Conservation (phyloP, 2,888 invertebrate species). For the Tiliacea aurago region DNA sequence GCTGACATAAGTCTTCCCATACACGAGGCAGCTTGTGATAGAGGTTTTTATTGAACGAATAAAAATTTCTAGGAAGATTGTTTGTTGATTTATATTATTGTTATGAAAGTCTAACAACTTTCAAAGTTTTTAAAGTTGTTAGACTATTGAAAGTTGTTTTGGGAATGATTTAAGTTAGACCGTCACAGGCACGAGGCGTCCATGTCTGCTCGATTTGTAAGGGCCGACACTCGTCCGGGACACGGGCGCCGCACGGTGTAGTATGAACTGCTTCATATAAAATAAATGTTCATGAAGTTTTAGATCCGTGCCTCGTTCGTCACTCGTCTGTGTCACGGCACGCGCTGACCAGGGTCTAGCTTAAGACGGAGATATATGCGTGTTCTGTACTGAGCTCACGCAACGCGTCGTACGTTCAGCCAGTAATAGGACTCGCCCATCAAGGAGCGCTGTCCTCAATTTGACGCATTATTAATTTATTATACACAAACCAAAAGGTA, state of each 20-base stretch:
- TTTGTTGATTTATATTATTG: neutral
- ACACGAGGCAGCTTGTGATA: slow-evolving; percentile 16
- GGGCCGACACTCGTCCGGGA: neutral
- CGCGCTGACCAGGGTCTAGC: neutral
- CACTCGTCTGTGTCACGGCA: neutral
- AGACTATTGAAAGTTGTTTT: neutral
- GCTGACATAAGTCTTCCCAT: slow-evolving; percentile 50
- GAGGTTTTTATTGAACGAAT: slow-evolving; percentile 25
- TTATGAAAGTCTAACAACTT: neutral
- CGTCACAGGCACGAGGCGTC: too few relatives aligned
- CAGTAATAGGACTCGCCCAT: too few relatives aligned
- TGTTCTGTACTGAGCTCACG: too few relatives aligned
- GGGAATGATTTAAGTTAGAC: neutral
- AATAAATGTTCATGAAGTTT: neutral
- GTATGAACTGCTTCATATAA: neutral
- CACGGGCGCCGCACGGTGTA: neutral
- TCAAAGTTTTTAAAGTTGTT: too few relatives aligned
- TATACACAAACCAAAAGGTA: too few relatives aligned
- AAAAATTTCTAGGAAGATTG: neutral
- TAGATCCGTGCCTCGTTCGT: neutral
- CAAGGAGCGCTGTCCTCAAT: too few relatives aligned
- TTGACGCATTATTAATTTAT: too few relatives aligned
- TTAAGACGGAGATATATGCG: too few relatives aligned
- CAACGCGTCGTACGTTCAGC: too few relatives aligned
- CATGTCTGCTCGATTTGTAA: neutral